Base-by-base conservation (phyloP, 1,140 invertebrate species). In the Drosophila melanogaster region DNA sequence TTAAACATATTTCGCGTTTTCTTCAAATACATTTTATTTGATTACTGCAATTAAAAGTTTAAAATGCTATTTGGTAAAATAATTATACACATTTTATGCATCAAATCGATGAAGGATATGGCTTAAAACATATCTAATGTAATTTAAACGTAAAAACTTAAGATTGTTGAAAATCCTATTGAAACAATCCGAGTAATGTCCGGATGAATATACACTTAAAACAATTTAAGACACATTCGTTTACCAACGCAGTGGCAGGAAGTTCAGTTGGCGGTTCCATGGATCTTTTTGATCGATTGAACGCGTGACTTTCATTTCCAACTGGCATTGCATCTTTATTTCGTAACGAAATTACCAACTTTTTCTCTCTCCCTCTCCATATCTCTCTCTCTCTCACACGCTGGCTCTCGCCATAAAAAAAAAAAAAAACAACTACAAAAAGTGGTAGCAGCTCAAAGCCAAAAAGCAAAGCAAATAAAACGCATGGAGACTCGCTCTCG, bases 311-410 rank as follows among this genome's bases (percentile, higher is more conserved):
- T 60, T 64, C 58, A 19, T 64, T 66, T 62, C 58, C 24, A 62
- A 66, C 37, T 41, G 44, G 44, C 55, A 49, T 66, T 67, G 59
- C 62, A 66, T 66, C 46, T 67, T 65, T 65, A 67, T 67, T 67
- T 67, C 64, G 64, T 67, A 67, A 67, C 64, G 22, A 65, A 50
- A 67, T 51, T 65, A 65, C 64, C 64, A 65, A 65, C 59, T 41
- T 59, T 30, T 57, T 41, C 10, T 11, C 59, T 8, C 37, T 57
- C 26, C 4, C 26, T 14, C 40, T 8, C 58, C 19, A 22, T 11
- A 33, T 4, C 58, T 4, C 17, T 10, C 41, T 30, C 14, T 0
- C 15, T 41, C 26, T 37, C 35, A 19, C 3, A 14, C 22, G 19
- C 19, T 22, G 19, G 19, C 47, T 50, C 43, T 24, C 41, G 35